A percentile compares a stretch with the other conserved stretches of the same genome.
phyloP scores from a whole-genome alignment of 2,797 vertebrate genomes.

The Pseudomugil tenellus region DNA sequence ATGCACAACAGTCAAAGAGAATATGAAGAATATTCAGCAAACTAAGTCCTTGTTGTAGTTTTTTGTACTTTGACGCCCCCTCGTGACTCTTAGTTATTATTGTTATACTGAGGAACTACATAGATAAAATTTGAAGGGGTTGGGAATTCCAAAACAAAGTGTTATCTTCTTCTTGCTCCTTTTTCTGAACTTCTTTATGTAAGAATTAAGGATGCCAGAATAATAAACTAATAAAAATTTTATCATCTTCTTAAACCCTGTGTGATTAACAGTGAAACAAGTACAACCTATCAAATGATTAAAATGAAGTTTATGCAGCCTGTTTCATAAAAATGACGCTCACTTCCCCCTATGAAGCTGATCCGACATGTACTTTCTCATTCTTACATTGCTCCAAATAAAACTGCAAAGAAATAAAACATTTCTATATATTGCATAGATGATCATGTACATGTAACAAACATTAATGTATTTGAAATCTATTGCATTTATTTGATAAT shows the following conservation, averaged over 20 bases:
- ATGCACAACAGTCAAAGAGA: background rate
- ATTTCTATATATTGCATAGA: background rate
- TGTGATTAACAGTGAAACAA: background rate
- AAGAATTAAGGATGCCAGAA: too few species aligned
- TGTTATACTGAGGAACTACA: conserved; percentile 6
- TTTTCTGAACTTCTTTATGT: too few species aligned
- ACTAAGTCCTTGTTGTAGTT: background rate
- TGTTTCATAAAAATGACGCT: background rate
- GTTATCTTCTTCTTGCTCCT: too few species aligned
- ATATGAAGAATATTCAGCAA: background rate
- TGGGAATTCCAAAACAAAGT: too few species aligned
- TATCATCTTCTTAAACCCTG: background rate
- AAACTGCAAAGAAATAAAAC: background rate
- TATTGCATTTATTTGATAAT: background rate
- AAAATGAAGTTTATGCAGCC: background rate
- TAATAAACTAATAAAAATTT: background rate
- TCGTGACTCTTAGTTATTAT: conserved; percentile 28
- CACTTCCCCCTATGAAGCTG: too few species aligned
- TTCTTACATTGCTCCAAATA: background rate
- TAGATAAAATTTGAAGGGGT: too few species aligned
- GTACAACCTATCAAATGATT: background rate
- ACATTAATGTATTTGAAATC: background rate
- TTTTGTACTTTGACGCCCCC: conserved; percentile 61
- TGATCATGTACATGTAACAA: background rate
- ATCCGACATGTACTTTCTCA: background rate